These are phyloP conservation scores for Sebastes vulpes DNA, from an alignment of 2,797 vertebrate genomes.

Conservation along the genomic window DNA sequence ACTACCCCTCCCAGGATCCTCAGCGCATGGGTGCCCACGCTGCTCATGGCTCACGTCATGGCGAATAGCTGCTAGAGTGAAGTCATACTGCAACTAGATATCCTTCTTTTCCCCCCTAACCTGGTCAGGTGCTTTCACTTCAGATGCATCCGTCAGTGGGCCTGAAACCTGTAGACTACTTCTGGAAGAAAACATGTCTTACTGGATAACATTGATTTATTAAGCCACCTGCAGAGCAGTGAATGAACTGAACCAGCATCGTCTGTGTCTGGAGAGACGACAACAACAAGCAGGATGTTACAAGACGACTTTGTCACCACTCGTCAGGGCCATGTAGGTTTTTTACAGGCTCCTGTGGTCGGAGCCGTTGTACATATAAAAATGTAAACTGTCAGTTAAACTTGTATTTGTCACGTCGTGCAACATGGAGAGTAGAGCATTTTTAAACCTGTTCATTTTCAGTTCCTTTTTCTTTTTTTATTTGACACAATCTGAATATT, in stretches of 20 bases:
- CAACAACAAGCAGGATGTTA: neutral
- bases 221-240: conserved; percentile 22
- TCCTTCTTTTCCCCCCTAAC: conserved; percentile 22
- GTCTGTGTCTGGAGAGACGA: conserved; percentile 17
- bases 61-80: conserved; percentile 56
- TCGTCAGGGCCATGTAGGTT: neutral
- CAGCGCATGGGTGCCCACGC: conserved; percentile 98
- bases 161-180: conserved; percentile 1
- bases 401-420: conserved; percentile 47
- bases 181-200: conserved; percentile 19
- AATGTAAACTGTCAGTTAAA: conserved; percentile 33
- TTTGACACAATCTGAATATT: conserved; percentile 57
- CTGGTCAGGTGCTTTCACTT: conserved; percentile 20
- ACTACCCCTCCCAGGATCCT: conserved; percentile 98
- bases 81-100: neutral
- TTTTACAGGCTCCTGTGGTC: conserved; percentile 25
- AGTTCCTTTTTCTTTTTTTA: conserved; percentile 37
- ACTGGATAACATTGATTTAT: conserved; percentile 25
- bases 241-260: conserved; percentile 34
- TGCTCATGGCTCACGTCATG: conserved; percentile 77
- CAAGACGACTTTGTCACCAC: conserved; percentile 14
- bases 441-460: conserved; percentile 62
- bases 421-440: conserved; percentile 13
- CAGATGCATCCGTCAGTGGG: neutral
- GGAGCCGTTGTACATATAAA: conserved; percentile 56